Conservation (phyloP, 2,113 vertebrate species). For the Thamnophis sirtalis region DNA sequence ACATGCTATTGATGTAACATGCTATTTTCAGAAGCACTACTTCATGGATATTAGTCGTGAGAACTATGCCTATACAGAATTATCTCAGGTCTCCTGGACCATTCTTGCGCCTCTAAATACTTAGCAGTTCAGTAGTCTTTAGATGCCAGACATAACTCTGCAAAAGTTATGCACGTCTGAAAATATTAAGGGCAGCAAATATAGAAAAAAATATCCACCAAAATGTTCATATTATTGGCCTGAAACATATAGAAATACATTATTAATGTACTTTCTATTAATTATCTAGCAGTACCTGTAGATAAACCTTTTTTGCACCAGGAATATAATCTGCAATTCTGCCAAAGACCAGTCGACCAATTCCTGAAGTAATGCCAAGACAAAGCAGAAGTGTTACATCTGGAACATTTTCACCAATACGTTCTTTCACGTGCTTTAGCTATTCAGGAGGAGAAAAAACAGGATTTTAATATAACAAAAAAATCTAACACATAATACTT, state of each 20-base stretch:
- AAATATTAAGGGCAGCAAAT: not conserved
- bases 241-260: not conserved
- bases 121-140: not conserved
- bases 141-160: not conserved
- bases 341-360: slow-evolving; percentile 90
- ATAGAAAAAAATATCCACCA: not conserved
- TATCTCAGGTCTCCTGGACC: not conserved
- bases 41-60: not conserved
- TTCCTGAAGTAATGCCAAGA: slow-evolving; percentile 87
- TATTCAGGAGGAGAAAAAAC: slow-evolving; percentile 56
- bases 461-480: slow-evolving; percentile 26
- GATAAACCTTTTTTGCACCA: slow-evolving; percentile 89
- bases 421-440: slow-evolving; percentile 90
- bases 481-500: not conserved
- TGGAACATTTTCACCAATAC: slow-evolving; percentile 66
- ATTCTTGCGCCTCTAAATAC: not conserved
- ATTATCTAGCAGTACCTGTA: slow-evolving; percentile 78
- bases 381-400: slow-evolving; percentile 89
- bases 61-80: not conserved
- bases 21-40: not conserved
- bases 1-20: not conserved
- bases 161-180: not conserved
- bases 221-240: not conserved
- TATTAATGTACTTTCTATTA: not conserved
- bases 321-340: slow-evolving; percentile 86